These are phyloP conservation scores for Gryllus longicercus DNA, from an alignment of 2,888 invertebrate species.

Conservation along the genomic window DNA sequence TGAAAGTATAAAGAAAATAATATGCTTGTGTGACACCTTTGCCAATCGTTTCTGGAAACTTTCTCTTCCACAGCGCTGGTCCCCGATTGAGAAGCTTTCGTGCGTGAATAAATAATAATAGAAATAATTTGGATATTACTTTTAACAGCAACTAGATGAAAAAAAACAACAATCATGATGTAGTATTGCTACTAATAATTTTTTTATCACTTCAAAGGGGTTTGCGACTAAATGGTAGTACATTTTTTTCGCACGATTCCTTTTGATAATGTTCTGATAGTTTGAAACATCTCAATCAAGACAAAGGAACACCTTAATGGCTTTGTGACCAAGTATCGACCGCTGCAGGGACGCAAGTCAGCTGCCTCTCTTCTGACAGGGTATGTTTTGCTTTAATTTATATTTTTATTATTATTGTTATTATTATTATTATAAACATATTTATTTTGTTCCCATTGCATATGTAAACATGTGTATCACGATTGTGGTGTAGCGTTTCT, in stretches of 20 bases:
- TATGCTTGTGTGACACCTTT: not conserved
- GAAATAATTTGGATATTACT: no score
- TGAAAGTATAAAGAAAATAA: not conserved
- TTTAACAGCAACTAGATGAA: no score
- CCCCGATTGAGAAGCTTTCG: no score
- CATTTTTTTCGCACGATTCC: not conserved
- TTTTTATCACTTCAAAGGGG: no score
- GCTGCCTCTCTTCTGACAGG: not conserved
- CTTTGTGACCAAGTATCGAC: not conserved
- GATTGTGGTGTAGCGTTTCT: no score
- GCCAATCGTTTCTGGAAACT: not conserved
- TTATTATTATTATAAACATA: no score
- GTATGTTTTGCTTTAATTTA: not conserved
- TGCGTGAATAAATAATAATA: no score
- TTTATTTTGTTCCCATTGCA: no score
- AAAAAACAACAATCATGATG: no score
- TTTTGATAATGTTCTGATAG: not conserved
- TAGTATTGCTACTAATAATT: no score
- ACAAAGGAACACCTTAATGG: constrained; percentile 17
- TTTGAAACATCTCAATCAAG: not conserved
- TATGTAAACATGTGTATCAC: no score
- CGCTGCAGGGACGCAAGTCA: not conserved
- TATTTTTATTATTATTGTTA: no score
- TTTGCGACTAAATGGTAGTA: not conserved
- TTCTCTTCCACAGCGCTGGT: not conserved